Evolutionary conservation across 2,113 vertebrate genomes (phyloP).

Genomic region (Leptobrachium leishanense): DNA sequence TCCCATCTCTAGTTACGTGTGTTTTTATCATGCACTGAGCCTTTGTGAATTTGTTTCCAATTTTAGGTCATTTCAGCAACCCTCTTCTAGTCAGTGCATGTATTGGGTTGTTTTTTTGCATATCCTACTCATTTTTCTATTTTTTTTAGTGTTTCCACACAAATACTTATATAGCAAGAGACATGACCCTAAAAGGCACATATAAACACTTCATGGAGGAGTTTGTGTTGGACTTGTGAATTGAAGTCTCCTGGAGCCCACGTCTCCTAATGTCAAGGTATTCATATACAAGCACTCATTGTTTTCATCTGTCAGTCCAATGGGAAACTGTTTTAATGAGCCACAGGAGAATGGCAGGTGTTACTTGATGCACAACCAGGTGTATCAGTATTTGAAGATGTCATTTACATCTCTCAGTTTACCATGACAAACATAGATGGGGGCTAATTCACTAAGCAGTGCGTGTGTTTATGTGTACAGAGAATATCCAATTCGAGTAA

Average conservation of each 20-base stretch:
- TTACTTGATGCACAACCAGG: slow-evolving; percentile 17
- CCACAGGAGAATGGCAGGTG: slow-evolving; percentile 18
- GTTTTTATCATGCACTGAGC: too few species aligned
- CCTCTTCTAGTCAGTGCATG: too few species aligned
- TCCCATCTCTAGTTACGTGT: too few species aligned
- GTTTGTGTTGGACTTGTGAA: neutral
- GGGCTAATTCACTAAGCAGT: neutral
- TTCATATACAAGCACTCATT: neutral
- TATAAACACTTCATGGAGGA: neutral
- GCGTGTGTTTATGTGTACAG: too few species aligned
- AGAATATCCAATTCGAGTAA: too few species aligned
- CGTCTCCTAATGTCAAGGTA: slow-evolving; percentile 5
- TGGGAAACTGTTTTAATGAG: slow-evolving; percentile 13
- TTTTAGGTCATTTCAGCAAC: too few species aligned
- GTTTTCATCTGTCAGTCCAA: slow-evolving; percentile 11
- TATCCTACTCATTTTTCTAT: too few species aligned
- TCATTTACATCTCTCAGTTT: neutral
- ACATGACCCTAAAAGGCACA: too few species aligned
- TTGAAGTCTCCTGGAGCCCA: neutral
- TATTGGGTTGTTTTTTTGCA: too few species aligned
- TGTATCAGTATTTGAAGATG: slow-evolving; percentile 12
- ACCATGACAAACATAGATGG: neutral
- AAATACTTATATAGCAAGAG: too few species aligned
- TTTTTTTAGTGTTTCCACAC: too few species aligned
- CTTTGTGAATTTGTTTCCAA: too few species aligned